Conservation (phyloP, 2,888 invertebrate genomes). For the Tipula helvola region DNA sequence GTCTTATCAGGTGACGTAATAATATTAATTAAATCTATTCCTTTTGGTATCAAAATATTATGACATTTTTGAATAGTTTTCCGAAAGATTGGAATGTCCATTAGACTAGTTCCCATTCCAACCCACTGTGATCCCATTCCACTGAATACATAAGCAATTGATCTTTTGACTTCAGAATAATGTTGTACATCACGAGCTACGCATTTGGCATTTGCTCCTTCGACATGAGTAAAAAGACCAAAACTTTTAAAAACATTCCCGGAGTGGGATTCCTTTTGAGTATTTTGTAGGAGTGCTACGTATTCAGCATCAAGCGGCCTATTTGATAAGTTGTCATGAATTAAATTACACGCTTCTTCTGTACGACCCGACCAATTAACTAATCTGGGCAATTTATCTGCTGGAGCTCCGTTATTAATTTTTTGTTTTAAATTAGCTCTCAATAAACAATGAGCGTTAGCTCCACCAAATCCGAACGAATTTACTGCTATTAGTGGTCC, state of each 20-base stretch:
- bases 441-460: slow-evolving; percentile 46
- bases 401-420: slow-evolving; percentile 44
- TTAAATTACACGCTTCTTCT: slow-evolving; percentile 53
- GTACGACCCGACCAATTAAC: slow-evolving; percentile 68
- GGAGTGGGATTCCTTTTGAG: slow-evolving; percentile 43
- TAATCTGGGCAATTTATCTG: slow-evolving; percentile 57
- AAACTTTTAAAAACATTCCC: slow-evolving; percentile 69
- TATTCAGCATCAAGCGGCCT: slow-evolving; percentile 48
- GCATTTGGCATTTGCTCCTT: slow-evolving; percentile 23
- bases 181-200: slow-evolving; percentile 46
- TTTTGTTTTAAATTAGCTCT: slow-evolving; percentile 25
- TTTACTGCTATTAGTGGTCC: slow-evolving; percentile 73
- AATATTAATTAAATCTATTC: slow-evolving; percentile 49
- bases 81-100: slow-evolving; percentile 60
- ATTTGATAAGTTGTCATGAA: slow-evolving; percentile 41
- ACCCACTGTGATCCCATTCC: slow-evolving; percentile 87
- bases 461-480: slow-evolving; percentile 90
- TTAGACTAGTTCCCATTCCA: slow-evolving; percentile 65
- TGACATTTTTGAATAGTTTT: slow-evolving; percentile 52
- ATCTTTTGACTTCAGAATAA: slow-evolving; percentile 48
- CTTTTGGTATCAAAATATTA: slow-evolving; percentile 43
- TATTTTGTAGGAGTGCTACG: slow-evolving; percentile 44
- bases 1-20: slow-evolving; percentile 48
- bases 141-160: slow-evolving; percentile 82
- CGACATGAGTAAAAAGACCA: slow-evolving; percentile 37